phyloP scores from a whole-genome alignment of 2,888 invertebrate genomes.

The Lasioglossum villosulum region DNA sequence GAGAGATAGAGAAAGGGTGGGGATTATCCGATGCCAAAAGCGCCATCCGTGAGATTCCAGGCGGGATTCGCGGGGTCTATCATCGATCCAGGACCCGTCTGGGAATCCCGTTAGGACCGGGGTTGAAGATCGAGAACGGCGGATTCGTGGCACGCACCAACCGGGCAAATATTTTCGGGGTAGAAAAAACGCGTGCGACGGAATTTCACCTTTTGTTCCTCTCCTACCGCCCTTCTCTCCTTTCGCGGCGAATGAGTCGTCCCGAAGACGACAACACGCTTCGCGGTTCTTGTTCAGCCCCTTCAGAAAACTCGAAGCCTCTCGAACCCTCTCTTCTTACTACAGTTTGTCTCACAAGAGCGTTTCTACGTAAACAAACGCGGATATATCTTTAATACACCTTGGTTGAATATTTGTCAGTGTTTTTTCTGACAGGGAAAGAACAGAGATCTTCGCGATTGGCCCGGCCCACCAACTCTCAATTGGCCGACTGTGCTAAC shows the following conservation, averaged over 20 bases:
- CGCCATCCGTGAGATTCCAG: slow-evolving; percentile 37
- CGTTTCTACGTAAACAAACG: too few relatives aligned
- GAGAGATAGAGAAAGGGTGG: neutral
- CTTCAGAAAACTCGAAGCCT: neutral
- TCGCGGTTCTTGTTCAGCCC: neutral
- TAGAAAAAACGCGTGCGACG: neutral
- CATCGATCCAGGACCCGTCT: slow-evolving; percentile 50
- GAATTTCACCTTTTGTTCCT: neutral
- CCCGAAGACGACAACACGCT: slow-evolving; percentile 23
- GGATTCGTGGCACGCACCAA: slow-evolving; percentile 42
- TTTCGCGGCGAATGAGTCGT: neutral
- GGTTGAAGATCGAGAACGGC: slow-evolving; percentile 27
- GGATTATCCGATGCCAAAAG: slow-evolving; percentile 19
- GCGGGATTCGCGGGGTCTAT: slow-evolving; percentile 35
- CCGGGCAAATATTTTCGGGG: slow-evolving; percentile 40
- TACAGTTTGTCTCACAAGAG: too few relatives aligned
- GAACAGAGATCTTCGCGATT: too few relatives aligned
- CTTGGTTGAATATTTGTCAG: too few relatives aligned
- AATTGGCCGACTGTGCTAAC: too few relatives aligned
- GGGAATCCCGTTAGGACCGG: slow-evolving; percentile 31
- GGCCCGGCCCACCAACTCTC: too few relatives aligned
- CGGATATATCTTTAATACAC: too few relatives aligned
- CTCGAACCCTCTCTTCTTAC: neutral
- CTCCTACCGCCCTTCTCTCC: neutral
- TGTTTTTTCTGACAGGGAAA: neutral